phyloP scores from a whole-genome alignment of 1,140 invertebrate species.

The Bombus breviceps region DNA sequence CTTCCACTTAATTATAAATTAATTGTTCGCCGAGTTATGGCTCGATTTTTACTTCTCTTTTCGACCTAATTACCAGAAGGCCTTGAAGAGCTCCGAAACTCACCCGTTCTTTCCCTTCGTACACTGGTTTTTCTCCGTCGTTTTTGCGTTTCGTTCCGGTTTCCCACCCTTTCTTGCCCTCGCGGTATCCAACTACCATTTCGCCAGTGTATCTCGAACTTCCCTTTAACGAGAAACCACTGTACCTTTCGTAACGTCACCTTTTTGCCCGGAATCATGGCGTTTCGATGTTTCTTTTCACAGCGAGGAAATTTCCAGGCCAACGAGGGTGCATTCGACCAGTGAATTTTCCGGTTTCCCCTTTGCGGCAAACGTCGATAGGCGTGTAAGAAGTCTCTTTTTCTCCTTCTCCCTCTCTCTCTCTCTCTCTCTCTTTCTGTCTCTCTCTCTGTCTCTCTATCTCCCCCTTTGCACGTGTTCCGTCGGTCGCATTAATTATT shows the following conservation, averaged over 20 bases:
- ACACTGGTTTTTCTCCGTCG: background rate
- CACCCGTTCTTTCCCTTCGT: background rate
- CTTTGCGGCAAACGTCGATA: background rate
- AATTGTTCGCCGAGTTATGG: constrained; percentile 60
- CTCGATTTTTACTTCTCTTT: constrained; percentile 41
- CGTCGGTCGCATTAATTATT: background rate
- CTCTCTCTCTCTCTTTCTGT: too few relatives aligned
- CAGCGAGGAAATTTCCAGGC: constrained; percentile 27
- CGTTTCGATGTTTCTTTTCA: constrained; percentile 31
- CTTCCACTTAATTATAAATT: constrained; percentile 63
- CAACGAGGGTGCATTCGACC: constrained; percentile 24
- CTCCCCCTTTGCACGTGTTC: background rate
- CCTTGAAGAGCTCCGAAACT: constrained; percentile 16
- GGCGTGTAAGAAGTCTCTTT: too few relatives aligned
- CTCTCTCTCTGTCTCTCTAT: background rate
- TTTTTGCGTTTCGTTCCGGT: background rate
- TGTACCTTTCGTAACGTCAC: constrained; percentile 30
- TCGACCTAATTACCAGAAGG: constrained; percentile 46
- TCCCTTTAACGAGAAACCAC: constrained; percentile 17
- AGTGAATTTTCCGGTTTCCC: constrained; percentile 6
- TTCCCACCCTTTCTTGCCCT: background rate
- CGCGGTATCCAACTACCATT: background rate
- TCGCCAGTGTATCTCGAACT: constrained; percentile 20
- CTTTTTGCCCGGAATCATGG: constrained; percentile 10
- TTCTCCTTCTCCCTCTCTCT: too few relatives aligned